Conservation (phyloP, 2,888 invertebrate species). For the Gymnosoma rotundatum region DNA sequence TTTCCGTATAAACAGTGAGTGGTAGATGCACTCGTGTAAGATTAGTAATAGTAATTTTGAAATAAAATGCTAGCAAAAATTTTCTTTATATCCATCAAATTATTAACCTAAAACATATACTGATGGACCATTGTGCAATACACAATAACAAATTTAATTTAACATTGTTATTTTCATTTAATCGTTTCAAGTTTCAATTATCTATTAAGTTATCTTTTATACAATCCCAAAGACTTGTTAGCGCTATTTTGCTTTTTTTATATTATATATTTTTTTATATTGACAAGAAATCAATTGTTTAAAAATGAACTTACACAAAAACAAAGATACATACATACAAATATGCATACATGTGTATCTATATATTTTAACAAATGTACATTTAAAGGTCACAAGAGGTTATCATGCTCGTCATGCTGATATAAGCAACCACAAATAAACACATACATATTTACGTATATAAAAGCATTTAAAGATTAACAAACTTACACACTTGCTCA, state of each 20-base stretch:
- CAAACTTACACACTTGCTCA: background rate
- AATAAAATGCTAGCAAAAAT: no score
- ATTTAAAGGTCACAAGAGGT: constrained; percentile 61
- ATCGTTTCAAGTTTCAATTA: no score
- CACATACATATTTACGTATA: background rate
- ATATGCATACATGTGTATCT: background rate
- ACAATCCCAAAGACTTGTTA: background rate
- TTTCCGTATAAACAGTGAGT: no score
- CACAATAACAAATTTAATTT: no score
- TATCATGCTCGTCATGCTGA: constrained; percentile 55
- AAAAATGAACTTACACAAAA: constrained; percentile 25
- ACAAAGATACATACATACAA: constrained; percentile 6
- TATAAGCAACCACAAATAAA: constrained; percentile 32
- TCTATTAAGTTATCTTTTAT: no score
- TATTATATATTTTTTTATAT: constrained; percentile 24
- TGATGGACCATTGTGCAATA: no score
- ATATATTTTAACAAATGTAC: background rate
- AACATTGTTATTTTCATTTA: no score
- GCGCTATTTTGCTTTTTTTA: constrained; percentile 11
- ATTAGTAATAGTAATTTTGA: no score
- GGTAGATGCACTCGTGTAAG: no score
- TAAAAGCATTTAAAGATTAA: background rate
- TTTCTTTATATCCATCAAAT: no score
- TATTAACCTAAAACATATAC: no score
- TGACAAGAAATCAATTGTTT: constrained; percentile 59